Base-by-base conservation (phyloP, 1,140 invertebrate species). In the Eriosoma lanigerum region DNA sequence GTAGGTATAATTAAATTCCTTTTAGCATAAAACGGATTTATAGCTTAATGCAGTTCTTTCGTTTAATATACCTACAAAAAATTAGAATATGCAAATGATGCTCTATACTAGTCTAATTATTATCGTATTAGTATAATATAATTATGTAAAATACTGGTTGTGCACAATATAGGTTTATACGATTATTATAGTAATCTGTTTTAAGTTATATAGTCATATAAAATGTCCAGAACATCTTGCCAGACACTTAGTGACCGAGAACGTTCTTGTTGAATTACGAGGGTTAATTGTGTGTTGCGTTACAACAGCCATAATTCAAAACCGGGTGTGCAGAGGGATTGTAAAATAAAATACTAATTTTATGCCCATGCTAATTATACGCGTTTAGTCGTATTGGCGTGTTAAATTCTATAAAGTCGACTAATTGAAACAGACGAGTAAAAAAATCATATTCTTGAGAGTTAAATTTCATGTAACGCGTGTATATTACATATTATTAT, bases 371-470 rank as follows among this genome's bases (percentile, higher is more conserved):
- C 72, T 76, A 76, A 76, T 76, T 76, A 38, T 38, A 76, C 5
- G n/a, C 38, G 21, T 56, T 24, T 76, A 76, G 56, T 29, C 72
- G 17, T 58, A 21, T 3, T 3, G 26, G 12, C 1, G 72, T 29
- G 68, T 72, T n/a, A 72, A 52, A 32, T 72, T 52, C 24, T n/a
- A n/a, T n/a, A n/a, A 52, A 56, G 52, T 44, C 2, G 5, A 15
- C 72, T 76, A 58, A 76, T 76, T 76, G 72, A 58, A 76, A 76
- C 72, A 58, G 29, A 58, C 32, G 32, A 76, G 72, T 76, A 38
- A 76, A 76, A 75, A 76, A 76, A 50, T 21, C 46, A 17, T 29
- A 19, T 70, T 50, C 46, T 70, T 19, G 46, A 50, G 13, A n/a
- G n/a, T n/a, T n/a, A n/a, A n/a, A n/a, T 29, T 52, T 52, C 26